phyloP scores from a whole-genome alignment of 2,113 vertebrate species.

The Mobula hypostoma region DNA sequence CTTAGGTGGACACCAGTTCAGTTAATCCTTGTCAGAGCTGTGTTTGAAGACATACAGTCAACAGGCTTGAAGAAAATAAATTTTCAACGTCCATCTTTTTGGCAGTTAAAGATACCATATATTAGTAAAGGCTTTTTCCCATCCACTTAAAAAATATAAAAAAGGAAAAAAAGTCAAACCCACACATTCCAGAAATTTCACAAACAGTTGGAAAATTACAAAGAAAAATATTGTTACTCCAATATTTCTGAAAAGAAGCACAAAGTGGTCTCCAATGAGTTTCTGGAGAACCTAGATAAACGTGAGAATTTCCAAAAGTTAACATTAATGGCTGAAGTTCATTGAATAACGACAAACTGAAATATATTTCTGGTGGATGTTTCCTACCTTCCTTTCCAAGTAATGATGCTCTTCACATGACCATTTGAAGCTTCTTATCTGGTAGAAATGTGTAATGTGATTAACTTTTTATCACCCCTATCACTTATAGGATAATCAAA shows the following conservation, averaged over 20 bases:
- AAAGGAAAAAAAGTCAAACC: not conserved
- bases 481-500: not conserved
- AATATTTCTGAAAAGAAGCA: not conserved
- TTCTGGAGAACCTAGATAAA: not conserved
- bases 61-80: too few relatives aligned
- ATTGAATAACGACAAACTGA: not conserved
- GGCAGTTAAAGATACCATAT: too few relatives aligned
- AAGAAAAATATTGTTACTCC: not conserved
- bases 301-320: not conserved
- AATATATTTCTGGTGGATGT: not conserved
- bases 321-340: not conserved
- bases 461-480: not conserved
- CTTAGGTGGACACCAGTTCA: too few relatives aligned
- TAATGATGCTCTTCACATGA: not conserved
- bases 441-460: not conserved
- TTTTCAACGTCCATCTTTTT: too few relatives aligned
- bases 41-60: too few relatives aligned
- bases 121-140: not conserved
- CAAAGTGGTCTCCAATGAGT: not conserved
- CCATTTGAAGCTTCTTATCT: not conserved
- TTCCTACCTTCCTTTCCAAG: slow-evolving; percentile 1
- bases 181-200: not conserved
- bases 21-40: too few relatives aligned
- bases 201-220: not conserved
- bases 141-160: too few relatives aligned